Base-by-base conservation (phyloP, 2,888 invertebrate genomes). In the Pelosia muscerda region DNA sequence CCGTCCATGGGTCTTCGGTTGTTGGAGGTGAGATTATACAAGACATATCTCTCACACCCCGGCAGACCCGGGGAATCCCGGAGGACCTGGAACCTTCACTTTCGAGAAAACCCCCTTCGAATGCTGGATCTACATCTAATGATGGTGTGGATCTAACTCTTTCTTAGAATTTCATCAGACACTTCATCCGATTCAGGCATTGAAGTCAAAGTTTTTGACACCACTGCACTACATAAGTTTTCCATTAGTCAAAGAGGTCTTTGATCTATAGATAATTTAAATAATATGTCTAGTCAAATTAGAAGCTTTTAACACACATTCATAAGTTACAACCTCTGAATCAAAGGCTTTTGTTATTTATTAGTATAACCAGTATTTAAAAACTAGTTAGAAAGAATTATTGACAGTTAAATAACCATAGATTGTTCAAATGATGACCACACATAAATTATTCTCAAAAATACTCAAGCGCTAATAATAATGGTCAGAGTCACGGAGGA, bases 351-450 rank as follows among this genome's bases (percentile, higher is more conserved):
- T 60, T 60, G 66, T 63, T 57, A 55, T 76, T 65, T 66, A 69
- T 58, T 26, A 59, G 13, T 19, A 62, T 31, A 72, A 68, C 63
- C 57, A 10, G 68, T 66, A 28, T 69, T 54, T n/a, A 56, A 23
- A 34, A 59, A 34, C 8, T 3, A 38, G 62, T 67, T 60, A 49
- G n/a, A 1, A 54, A 59, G 54, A 53, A 59, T 59, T 60, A 65
- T 34, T 13, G 73, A 34, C 65, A 63, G 66, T 73, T 68, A 73
- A 78, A 75, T 56, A 9, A 65, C 65, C 61, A 54, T 65, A 68
- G 42, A 67, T 64, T 73, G 68, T 68, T 58, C 58, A 28, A 26
- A 38, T 62, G 55, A 58, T n/a, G 38, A 49, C 63, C 69, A 65
- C 56, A 58, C 67, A 28, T 64, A 61, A 66, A 54, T 59, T 54